Base-by-base conservation (phyloP, 1,140 invertebrate genomes). In the Diabrotica undecimpunctata region DNA sequence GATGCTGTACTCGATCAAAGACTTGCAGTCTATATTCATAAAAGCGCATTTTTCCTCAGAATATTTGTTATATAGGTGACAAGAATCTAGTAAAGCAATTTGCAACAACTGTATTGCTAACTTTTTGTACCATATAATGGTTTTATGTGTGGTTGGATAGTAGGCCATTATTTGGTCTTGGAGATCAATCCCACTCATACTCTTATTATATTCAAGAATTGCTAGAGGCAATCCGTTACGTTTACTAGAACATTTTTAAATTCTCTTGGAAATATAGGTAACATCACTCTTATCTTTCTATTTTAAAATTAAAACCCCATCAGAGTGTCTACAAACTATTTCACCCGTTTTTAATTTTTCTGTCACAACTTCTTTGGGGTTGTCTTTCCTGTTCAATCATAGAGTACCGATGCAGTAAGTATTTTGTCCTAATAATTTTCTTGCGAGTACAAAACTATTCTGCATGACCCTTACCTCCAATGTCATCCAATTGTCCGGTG, bases 401-500 rank as follows among this genome's bases (percentile, higher is more conserved):
- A n/a, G n/a, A n/a, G n/a, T n/a, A n/a, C n/a, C n/a, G n/a, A n/a
- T n/a, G n/a, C n/a, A n/a, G n/a, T n/a, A n/a, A n/a, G n/a, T n/a
- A n/a, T n/a, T n/a, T n/a, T n/a, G n/a, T n/a, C n/a, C n/a, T n/a
- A n/a, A n/a, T n/a, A n/a, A n/a, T n/a, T n/a, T n/a, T n/a, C n/a
- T n/a, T n/a, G n/a, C n/a, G n/a, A n/a, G n/a, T n/a, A n/a, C n/a
- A n/a, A n/a, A n/a, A n/a, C n/a, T n/a, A n/a, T 52, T 10, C 38
- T 2, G 66, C 58, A 65, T 62, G 66, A 2, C 63, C 63, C 14
- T 57, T 58, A 13, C 59, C 55, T 25, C 60, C 56, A 50, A 60
- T 14, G 51, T 63, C 61, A 63, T 63, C 64, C 8, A 64, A 39
- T 13, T 41, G 11, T 7, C 69, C 68, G 10, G 63, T 66, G 60